Evolutionary conservation across 2,888 invertebrate species (phyloP), one percentile per base, ranked within the genome.

Genomic region (Nemurella pictetii): DNA sequence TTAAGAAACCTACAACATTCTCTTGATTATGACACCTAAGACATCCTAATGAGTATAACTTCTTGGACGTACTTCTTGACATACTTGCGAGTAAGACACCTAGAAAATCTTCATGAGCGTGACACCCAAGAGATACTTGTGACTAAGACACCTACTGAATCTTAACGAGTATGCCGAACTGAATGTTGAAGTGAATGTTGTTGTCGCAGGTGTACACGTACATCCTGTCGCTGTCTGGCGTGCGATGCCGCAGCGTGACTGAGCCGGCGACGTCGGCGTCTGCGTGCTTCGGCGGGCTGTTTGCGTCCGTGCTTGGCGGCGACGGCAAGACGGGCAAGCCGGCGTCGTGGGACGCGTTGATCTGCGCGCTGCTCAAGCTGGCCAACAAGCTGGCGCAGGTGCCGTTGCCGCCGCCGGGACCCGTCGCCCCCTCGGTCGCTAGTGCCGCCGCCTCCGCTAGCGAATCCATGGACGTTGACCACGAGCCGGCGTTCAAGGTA

Each of bases 381-480:
- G 94, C 93, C 87, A 91, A 92, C 80, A 93, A 93, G 87, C 90
- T 94, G 86, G 92, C 94, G 28, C 93, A 94, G 88, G 94, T 94
- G 0, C 94, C 94, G 73, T 89, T 94, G n/a, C n/a, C n/a, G n/a
- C n/a, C n/a, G n/a, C n/a, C 89, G 82, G 89, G 89, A 15, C 89
- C 89, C 83, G 35, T 27, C 88, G 87, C 83, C 87, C 86, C 72
- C 84, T 87, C 28, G 86, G 85, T 26, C 88, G 86, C 80, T 87
- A 86, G 74, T 86, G 85, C 82, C 86, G 86, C 90, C 91, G 88
- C 88, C 90, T 87, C 87, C 90, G 91, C 88, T 92, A 88, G 89
- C 91, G 86, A 88, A 92, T 89, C 87, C 92, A 29, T 96, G 96
- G 91, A 97, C 97, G 97, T 97, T 89, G 97, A 97, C 90, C 95